These are phyloP conservation scores for Armadillidium nasatum DNA, from an alignment of 1,140 invertebrate genomes.

Conservation along the genomic window DNA sequence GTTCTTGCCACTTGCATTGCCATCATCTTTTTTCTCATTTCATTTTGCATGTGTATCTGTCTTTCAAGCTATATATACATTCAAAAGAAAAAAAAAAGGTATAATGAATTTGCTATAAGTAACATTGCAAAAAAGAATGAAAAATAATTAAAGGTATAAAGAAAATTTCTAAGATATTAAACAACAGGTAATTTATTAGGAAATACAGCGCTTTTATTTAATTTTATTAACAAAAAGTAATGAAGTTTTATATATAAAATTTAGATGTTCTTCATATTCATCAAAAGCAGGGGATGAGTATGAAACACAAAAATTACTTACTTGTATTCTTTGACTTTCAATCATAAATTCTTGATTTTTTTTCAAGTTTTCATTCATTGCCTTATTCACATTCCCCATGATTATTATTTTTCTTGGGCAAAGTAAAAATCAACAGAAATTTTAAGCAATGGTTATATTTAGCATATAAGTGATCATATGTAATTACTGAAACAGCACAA, in stretches of 20 bases:
- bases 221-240: too few relatives aligned
- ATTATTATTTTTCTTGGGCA: too few relatives aligned
- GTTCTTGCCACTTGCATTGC: conserved; percentile 65
- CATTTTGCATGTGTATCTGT: conserved; percentile 73
- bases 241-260: not conserved
- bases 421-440: too few relatives aligned
- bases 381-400: conserved; percentile 50
- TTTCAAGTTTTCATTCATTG: conserved; percentile 56
- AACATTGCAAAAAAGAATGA: not conserved
- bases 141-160: conserved; percentile 6
- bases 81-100: conserved; percentile 14
- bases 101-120: conserved; percentile 30
- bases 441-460: too few relatives aligned
- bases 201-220: too few relatives aligned
- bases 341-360: conserved; percentile 69
- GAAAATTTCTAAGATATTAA: conserved; percentile 17
- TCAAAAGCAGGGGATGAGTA: too few relatives aligned
- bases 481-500: too few relatives aligned
- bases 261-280: too few relatives aligned
- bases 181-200: not conserved
- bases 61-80: conserved; percentile 59
- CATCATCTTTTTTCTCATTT: conserved; percentile 66
- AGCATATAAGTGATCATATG: too few relatives aligned
- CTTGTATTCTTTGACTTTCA: conserved; percentile 61
- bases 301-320: conserved; percentile 47